Base-by-base conservation (phyloP, 1,140 invertebrate genomes). In the Ceratina calcarata region DNA sequence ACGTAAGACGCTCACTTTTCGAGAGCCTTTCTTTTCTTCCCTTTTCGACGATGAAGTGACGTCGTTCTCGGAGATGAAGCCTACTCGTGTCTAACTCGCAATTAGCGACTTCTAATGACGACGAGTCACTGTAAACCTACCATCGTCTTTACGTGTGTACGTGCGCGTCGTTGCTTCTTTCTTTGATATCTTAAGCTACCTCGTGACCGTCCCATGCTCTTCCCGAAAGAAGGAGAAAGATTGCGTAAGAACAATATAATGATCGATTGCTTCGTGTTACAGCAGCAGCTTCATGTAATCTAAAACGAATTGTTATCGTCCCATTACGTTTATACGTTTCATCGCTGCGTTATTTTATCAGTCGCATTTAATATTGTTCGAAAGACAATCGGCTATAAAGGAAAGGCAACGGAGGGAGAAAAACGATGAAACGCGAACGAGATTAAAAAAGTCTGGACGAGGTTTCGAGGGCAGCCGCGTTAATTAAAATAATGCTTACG, bases 401-500 rank as follows among this genome's bases (percentile, higher is more conserved):
- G 4, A 8, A 16, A 24, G 45, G 22, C 13, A 24, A 45, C 3
- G 2, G 1, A 22, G 51, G 27, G 13, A 51, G 62, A 24, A 15
- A 27, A 6, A 16, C n/a, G 8, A 58, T 24, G 64, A 22, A 37
- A 45, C 10, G 32, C 16, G n/a, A 55, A 18, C 24, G 60, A 13
- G 22, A 13, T 8, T 53, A 24, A 24, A 58, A 75, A 75, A 66
- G 16, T 6, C 45, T 37, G 37, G 49, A 24, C 64, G 53, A 32
- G 70, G 37, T 70, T 75, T 70, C 64, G 57, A 76, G 70, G 37
- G 57, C 24, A 67, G 61, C 7, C 45, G 55, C 80, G 81, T 86
- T 86, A 86, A 86, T 86, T 86, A 86, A 86, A 86, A 86, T 86
- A 83, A 86, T 86, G 85, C 84, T 86, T 84, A 82, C 82, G 86